Evolutionary conservation across 2,888 invertebrate genomes (phyloP).

Genomic region (Xanthorhoe designata): DNA sequence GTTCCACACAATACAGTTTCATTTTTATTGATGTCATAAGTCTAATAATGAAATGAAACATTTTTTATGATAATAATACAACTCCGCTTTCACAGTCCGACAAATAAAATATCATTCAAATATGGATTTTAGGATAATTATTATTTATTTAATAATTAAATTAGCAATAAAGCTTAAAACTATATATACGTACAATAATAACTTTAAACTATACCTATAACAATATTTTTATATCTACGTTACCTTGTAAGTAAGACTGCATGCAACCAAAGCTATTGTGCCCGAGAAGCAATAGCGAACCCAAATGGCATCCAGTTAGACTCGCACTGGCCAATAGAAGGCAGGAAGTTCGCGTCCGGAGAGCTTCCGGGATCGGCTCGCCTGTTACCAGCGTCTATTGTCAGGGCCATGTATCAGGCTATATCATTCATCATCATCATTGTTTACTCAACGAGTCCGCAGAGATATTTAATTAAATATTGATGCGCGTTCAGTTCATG

Average conservation of each 20-base stretch:
- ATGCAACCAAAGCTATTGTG: not conserved
- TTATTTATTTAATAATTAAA: too few relatives aligned
- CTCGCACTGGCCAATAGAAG: conserved; percentile 1
- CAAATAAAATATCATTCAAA: too few relatives aligned
- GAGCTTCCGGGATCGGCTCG: conserved; percentile 1
- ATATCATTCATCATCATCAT: not conserved
- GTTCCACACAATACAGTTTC: too few relatives aligned
- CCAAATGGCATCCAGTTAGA: not conserved
- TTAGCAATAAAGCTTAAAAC: too few relatives aligned
- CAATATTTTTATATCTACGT: not conserved
- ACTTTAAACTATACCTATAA: not conserved
- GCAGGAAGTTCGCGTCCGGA: conserved; percentile 13
- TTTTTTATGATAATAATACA: too few relatives aligned
- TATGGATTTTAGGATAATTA: too few relatives aligned
- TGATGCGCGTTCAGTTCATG: too few relatives aligned
- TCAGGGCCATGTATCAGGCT: not conserved
- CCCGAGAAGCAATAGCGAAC: not conserved
- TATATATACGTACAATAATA: too few relatives aligned
- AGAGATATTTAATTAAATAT: not conserved
- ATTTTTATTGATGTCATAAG: too few relatives aligned
- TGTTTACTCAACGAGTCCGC: not conserved
- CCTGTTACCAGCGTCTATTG: not conserved
- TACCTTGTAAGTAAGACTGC: not conserved
- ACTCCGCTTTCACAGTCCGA: too few relatives aligned
- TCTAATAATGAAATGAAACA: too few relatives aligned